Conservation (phyloP, 2,797 vertebrate genomes). For the Urophycis tenuis region DNA sequence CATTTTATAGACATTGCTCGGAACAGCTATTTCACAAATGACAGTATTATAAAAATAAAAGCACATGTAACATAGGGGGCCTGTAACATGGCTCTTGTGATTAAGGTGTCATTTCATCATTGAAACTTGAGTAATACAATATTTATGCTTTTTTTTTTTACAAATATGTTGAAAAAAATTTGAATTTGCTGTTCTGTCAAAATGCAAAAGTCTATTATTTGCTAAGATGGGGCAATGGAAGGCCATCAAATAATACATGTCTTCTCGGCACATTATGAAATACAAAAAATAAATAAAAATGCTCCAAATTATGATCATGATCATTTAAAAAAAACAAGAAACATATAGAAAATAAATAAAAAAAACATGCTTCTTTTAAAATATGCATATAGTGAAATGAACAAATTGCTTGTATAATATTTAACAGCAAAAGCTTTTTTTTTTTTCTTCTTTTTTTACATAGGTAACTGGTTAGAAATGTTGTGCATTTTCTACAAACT, state of each 20-base stretch:
- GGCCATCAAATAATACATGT: neutral
- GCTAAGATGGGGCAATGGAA: constrained; percentile 28
- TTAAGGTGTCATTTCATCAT: constrained; percentile 46
- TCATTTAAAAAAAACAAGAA: constrained; percentile 15
- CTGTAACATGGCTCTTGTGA: constrained; percentile 41
- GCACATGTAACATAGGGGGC: constrained; percentile 68
- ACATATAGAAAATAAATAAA: constrained; percentile 4
- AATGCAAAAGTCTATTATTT: constrained; percentile 30
- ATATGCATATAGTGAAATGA: constrained; percentile 40
- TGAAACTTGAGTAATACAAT: constrained; percentile 51
- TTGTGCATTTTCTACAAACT: constrained; percentile 56
- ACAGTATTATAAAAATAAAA: constrained; percentile 79
- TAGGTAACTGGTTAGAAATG: constrained; percentile 37
- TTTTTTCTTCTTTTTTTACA: constrained; percentile 32
- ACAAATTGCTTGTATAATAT: constrained; percentile 53
- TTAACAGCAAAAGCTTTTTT: constrained; percentile 46
- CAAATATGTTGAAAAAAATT: constrained; percentile 52
- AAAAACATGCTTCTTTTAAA: constrained; percentile 51
- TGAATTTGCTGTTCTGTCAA: constrained; percentile 22
- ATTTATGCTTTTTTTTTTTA: constrained; percentile 47
- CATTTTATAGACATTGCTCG: constrained; percentile 71
- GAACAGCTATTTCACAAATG: constrained; percentile 68
- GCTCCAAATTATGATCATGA: neutral
- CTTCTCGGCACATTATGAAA: constrained; percentile 24
- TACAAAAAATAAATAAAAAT: constrained; percentile 29